Evolutionary conservation across 2,888 invertebrate genomes (phyloP).

Genomic region (Archips xylosteana): DNA sequence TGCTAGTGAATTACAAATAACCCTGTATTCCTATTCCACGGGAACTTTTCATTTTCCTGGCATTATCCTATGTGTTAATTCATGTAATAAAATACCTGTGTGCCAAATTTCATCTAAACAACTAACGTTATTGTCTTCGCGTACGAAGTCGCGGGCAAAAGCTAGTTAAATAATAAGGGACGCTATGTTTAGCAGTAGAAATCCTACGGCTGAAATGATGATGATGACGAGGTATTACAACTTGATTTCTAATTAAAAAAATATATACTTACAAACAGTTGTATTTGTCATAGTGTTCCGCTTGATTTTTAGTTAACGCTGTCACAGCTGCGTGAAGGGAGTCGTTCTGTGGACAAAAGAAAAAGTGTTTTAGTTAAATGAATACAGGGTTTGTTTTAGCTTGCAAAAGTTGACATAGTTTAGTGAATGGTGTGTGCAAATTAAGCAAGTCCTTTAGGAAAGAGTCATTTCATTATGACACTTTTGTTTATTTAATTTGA

Average conservation of each 20-base stretch:
- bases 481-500: conserved; percentile 1
- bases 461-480: conserved; percentile 16
- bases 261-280: conserved; percentile 85
- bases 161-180: too few species aligned
- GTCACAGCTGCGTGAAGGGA: conserved; percentile 88
- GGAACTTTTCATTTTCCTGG: too few species aligned
- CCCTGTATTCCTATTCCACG: too few species aligned
- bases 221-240: not conserved
- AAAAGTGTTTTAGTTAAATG: conserved; percentile 20
- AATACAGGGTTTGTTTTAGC: not conserved
- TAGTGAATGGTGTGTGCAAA: conserved; percentile 27
- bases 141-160: too few species aligned
- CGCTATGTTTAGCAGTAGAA: too few species aligned
- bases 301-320: conserved; percentile 88
- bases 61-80: too few species aligned
- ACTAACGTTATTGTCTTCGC: too few species aligned
- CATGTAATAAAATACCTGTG: too few species aligned
- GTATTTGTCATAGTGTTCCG: conserved; percentile 83
- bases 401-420: conserved; percentile 21
- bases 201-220: too few species aligned
- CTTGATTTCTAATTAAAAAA: not conserved
- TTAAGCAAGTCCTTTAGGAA: conserved; percentile 27
- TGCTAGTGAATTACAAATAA: too few species aligned
- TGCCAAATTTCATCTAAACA: too few species aligned
- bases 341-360: conserved; percentile 83